These are phyloP conservation scores for Urocynchramus pylzowi DNA, from an alignment of 2,113 vertebrate genomes.

Conservation along the genomic window DNA sequence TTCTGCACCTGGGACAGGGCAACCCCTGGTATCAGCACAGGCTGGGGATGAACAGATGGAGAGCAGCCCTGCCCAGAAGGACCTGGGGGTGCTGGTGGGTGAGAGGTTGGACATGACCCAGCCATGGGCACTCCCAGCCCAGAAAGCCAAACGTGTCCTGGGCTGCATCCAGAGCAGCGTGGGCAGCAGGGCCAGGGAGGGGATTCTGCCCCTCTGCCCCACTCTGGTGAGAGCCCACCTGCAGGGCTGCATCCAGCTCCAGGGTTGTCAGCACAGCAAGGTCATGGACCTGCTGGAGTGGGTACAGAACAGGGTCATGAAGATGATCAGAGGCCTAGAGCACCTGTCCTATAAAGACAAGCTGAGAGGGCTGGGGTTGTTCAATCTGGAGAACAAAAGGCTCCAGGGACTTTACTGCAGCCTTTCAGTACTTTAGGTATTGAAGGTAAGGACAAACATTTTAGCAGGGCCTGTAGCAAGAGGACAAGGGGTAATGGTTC, in stretches of 20 bases:
- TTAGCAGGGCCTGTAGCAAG: background rate
- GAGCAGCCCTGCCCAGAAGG: background rate
- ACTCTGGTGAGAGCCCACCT: background rate
- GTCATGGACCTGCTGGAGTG: rapidly evolving
- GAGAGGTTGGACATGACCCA: rapidly evolving
- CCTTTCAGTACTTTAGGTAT: background rate
- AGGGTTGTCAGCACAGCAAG: rapidly evolving
- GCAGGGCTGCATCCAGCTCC: background rate
- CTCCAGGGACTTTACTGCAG: rapidly evolving
- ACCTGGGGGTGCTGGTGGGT: background rate
- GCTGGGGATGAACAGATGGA: background rate
- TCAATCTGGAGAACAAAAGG: background rate
- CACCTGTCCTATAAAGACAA: background rate
- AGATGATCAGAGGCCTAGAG: background rate
- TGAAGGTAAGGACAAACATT: background rate
- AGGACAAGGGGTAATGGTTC: background rate
- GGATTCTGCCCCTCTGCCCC: background rate
- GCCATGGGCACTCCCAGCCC: rapidly evolving
- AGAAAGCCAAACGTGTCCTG: rapidly evolving
- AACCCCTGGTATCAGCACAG: rapidly evolving
- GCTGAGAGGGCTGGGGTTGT: background rate
- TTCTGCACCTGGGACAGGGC: rapidly evolving
- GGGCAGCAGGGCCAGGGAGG: rapidly evolving
- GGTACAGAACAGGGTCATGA: background rate
- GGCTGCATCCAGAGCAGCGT: rapidly evolving